Conservation (phyloP, 2,888 invertebrate genomes). For the Spicauda simplicius region DNA sequence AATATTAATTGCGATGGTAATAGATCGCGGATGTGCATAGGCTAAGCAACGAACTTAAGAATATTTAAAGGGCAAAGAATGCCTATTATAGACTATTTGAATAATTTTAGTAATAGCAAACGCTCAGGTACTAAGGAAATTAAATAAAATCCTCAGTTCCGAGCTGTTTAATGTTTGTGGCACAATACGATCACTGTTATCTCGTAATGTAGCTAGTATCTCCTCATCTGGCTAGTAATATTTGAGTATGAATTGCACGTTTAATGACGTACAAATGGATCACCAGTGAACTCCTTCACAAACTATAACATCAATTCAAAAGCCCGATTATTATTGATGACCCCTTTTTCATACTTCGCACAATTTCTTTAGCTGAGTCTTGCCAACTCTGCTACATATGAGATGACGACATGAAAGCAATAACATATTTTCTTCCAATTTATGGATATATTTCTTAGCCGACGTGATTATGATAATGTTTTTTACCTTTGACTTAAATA, state of each 20-base stretch:
- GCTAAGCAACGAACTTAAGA: no score
- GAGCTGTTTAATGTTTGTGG: not conserved
- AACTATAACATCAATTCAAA: constrained; percentile 5
- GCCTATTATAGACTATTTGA: no score
- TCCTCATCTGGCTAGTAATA: constrained; percentile 47
- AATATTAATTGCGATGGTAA: no score
- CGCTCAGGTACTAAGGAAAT: no score
- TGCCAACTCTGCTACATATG: not conserved
- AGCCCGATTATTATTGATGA: constrained; percentile 10
- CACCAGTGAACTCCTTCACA: constrained; percentile 4
- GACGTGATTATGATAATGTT: not conserved
- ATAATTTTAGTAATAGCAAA: no score
- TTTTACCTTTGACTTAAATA: no score
- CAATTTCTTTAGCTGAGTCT: constrained; percentile 11
- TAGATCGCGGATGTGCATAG: no score
- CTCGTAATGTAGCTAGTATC: no score
- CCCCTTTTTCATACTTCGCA: constrained; percentile 1
- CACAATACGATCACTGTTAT: constrained; percentile 16
- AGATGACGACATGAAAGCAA: not conserved
- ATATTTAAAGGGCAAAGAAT: not conserved
- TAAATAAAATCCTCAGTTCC: no score
- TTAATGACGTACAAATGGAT: constrained; percentile 39
- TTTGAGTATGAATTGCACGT: constrained; percentile 47
- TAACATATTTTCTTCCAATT: not conserved
- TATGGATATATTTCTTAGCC: not conserved